Conservation (phyloP, 2,113 vertebrate genomes). For the Kryptolebias marmoratus region DNA sequence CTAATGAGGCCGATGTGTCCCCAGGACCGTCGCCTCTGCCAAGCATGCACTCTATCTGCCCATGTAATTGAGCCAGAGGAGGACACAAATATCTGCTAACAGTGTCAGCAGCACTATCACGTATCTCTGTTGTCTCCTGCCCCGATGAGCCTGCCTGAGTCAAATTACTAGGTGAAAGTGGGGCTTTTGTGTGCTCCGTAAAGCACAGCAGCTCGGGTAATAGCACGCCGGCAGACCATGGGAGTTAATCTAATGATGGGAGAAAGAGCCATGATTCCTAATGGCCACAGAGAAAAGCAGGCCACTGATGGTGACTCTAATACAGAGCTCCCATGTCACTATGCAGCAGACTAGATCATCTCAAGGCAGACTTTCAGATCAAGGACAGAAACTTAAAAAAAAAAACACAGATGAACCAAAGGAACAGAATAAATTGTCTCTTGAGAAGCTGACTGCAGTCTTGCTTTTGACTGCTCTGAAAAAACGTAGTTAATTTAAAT, state of each 20-base stretch:
- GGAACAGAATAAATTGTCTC: not conserved
- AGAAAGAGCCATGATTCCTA: slow-evolving; percentile 49
- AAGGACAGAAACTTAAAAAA: not conserved
- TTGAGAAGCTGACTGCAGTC: slow-evolving; percentile 4
- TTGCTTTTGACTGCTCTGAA: not conserved
- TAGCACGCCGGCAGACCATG: slow-evolving; percentile 61
- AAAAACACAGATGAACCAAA: slow-evolving; percentile 3
- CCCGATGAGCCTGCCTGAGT: slow-evolving; percentile 58
- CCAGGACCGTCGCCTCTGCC: slow-evolving; percentile 56
- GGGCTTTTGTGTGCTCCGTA: slow-evolving; percentile 46
- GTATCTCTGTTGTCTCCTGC: slow-evolving; percentile 51
- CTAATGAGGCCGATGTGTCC: slow-evolving; percentile 64
- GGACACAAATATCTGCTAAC: slow-evolving; percentile 55
- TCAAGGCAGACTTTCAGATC: slow-evolving; percentile 13
- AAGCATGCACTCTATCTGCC: slow-evolving; percentile 58
- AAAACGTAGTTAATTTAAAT: not conserved
- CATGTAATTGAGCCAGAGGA: slow-evolving; percentile 63
- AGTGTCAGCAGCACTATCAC: slow-evolving; percentile 33
- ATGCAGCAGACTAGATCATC: slow-evolving; percentile 7
- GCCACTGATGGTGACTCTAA: slow-evolving; percentile 41
- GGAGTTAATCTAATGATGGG: slow-evolving; percentile 77
- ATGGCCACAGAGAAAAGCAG: slow-evolving; percentile 47
- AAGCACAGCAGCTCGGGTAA: slow-evolving; percentile 65
- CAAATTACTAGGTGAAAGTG: slow-evolving; percentile 73
- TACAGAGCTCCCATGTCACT: slow-evolving; percentile 14